Percentiles rank a stretch among this genome's conserved stretches.
These are phyloP conservation scores for Aphelocoma coerulescens DNA, from an alignment of 2,113 vertebrate species.

Conservation along the genomic window DNA sequence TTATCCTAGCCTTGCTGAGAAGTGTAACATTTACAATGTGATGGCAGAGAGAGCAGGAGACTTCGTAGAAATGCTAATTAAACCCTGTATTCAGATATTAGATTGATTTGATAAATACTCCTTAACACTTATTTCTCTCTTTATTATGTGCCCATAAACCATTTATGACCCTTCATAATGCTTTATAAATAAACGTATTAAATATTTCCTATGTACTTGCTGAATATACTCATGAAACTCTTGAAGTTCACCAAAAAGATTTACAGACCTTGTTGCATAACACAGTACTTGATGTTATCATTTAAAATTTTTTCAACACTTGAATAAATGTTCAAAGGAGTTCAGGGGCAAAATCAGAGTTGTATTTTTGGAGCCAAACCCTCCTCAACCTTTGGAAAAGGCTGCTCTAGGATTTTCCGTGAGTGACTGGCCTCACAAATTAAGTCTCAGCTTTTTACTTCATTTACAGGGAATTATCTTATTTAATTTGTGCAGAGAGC, in stretches of 20 bases:
- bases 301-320: background rate
- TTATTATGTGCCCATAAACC: background rate
- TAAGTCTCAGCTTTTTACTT: slow-evolving; percentile 24
- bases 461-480: slow-evolving; percentile 28
- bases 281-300: background rate
- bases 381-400: background rate
- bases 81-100: background rate
- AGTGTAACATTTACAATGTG: background rate
- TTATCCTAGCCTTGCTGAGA: background rate
- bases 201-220: background rate
- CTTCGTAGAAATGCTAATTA: slow-evolving; percentile 37
- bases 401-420: slow-evolving; percentile 6
- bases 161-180: background rate
- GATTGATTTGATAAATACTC: slow-evolving; percentile 3
- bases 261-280: background rate
- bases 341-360: background rate
- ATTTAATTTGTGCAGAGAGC: slow-evolving; percentile 9
- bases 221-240: background rate
- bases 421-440: slow-evolving; percentile 38
- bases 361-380: background rate
- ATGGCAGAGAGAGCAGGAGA: slow-evolving; percentile 2
- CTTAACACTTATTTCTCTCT: background rate
- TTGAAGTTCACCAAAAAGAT: background rate
- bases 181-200: slow-evolving; percentile 4
- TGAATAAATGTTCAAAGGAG: background rate